Percentiles rank a stretch among this genome's conserved stretches.
Evolutionary conservation across 2,888 invertebrate genomes (phyloP).

Genomic region (Drosophila infuscata): DNA sequence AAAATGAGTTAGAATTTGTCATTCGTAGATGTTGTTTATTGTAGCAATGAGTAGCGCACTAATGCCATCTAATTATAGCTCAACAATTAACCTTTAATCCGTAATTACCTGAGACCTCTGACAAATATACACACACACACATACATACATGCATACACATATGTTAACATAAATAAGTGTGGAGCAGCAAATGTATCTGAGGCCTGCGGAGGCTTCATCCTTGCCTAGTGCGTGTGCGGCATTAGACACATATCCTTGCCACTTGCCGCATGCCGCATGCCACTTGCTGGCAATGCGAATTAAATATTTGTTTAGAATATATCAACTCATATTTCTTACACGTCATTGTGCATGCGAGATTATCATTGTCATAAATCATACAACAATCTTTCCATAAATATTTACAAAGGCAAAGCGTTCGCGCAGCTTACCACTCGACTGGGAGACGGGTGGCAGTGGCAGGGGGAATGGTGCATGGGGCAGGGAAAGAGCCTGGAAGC

Average conservation of each 20-base stretch:
- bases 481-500: not conserved
- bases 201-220: not conserved
- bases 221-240: conserved; percentile 17
- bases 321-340: conserved; percentile 76
- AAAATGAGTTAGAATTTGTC: conserved; percentile 7
- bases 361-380: conserved; percentile 78
- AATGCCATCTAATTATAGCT: conserved; percentile 3
- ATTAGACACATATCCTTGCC: conserved; percentile 29
- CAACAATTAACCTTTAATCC: conserved; percentile 27
- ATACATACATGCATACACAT: not conserved
- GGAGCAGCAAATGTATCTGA: not conserved
- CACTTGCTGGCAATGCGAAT: conserved; percentile 53
- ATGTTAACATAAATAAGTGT: not conserved
- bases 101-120: conserved; percentile 39
- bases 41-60: not conserved
- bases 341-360: conserved; percentile 77
- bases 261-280: conserved; percentile 12
- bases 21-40: conserved; percentile 10
- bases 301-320: conserved; percentile 76
- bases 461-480: not conserved
- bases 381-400: conserved; percentile 77
- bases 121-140: not conserved
- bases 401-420: conserved; percentile 70
- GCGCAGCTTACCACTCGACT: conserved; percentile 23
- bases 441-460: not conserved